phyloP scores from a whole-genome alignment of 2,797 vertebrate species.

The Myotis vivesi region DNA sequence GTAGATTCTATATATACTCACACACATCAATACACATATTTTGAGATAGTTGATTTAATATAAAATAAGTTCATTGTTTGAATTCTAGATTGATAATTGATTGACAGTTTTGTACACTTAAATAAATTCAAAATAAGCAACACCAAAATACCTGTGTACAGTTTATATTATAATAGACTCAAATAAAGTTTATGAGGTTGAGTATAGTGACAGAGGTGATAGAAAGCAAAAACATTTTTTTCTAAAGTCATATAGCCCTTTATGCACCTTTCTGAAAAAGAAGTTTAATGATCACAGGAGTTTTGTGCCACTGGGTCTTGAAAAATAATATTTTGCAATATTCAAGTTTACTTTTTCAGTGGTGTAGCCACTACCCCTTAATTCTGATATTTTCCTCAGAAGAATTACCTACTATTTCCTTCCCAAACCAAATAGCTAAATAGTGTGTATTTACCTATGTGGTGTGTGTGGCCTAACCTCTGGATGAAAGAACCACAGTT shows the following conservation, averaged over 20 bases:
- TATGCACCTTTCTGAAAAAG: neutral
- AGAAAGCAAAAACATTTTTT: neutral
- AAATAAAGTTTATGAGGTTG: neutral
- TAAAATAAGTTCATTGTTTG: slow-evolving; percentile 19
- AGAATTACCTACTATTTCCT: neutral
- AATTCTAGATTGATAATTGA: slow-evolving; percentile 26
- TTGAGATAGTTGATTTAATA: neutral
- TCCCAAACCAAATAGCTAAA: neutral
- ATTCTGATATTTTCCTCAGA: neutral
- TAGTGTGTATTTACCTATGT: neutral
- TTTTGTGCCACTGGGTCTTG: neutral
- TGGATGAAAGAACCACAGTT: neutral
- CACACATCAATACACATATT: neutral
- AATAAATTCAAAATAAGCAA: slow-evolving; percentile 37
- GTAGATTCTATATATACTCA: neutral
- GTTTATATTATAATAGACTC: neutral
- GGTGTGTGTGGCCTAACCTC: neutral
- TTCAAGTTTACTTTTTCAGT: neutral
- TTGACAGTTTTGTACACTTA: neutral
- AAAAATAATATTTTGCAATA: neutral
- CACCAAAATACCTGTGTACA: neutral
- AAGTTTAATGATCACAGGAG: neutral
- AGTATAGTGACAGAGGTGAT: neutral
- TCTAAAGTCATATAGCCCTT: neutral
- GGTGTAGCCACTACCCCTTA: neutral